Base-by-base conservation (phyloP, 2,888 invertebrate species). In the Diplolepis rosae region DNA sequence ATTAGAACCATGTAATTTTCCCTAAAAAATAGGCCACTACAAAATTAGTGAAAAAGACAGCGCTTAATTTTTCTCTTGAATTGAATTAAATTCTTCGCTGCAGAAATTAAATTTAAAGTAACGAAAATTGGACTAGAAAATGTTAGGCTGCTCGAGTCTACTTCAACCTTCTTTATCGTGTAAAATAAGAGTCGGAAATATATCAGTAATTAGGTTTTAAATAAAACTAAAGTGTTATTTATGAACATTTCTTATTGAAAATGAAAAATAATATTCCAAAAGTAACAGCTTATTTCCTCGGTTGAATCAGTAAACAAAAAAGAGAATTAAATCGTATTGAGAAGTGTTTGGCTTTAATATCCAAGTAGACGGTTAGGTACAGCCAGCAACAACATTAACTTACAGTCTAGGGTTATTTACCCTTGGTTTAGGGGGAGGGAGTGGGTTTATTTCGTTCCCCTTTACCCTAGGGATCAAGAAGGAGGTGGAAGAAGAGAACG, bases 401-500 rank as follows among this genome's bases (percentile, higher is more conserved):
- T 77, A 73, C 69, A 76, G 68, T 73, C 76, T 68, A 77, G 75
- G 78, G 75, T 82, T 82, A 80, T 80, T 82, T 80, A 80, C 76
- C 74, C 73, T 70, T 66, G 68, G 65, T 27, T 42, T 42, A 42
- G 15, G 72, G 50, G 66, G 42, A 67, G 65, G 71, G 69, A 70
- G 45, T 42, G 51, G 68, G 74, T 24, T 54, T 71, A 73, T 77
- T 77, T 72, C 71, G 73, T 56, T 76, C 74, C 74, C 71, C 68
- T 68, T 74, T 74, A 67, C 80, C 79, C 79, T 27, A 28, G 80
- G 77, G 82, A 83, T 75, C 71, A 61, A 39, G 13, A 15, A 61
- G 61, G 61, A 32, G 35, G 35, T 56, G 56, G 65, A 70, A 76
- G 79, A 77, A 66, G 74, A 76, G 77, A 73, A 74, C 69, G 76